These are phyloP conservation scores for Nezara viridula DNA, from an alignment of 2,888 invertebrate species.

Conservation along the genomic window DNA sequence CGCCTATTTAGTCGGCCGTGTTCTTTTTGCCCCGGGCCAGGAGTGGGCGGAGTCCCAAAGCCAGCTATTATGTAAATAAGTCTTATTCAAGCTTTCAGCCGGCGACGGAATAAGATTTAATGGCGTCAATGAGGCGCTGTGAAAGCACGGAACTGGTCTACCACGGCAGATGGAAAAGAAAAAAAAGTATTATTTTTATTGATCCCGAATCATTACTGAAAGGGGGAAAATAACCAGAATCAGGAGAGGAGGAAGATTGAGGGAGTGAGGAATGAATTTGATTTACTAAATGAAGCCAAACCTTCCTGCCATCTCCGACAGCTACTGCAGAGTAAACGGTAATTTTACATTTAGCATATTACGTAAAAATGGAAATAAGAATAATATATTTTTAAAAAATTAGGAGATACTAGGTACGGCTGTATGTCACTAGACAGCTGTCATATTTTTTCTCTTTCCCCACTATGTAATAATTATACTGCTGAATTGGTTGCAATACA, in stretches of 20 bases:
- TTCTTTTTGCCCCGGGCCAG: slow-evolving; percentile 1
- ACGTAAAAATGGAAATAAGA: too few species aligned
- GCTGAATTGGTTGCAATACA: too few species aligned
- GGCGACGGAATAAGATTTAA: slow-evolving; percentile 40
- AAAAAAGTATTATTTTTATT: neutral
- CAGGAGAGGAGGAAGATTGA: neutral
- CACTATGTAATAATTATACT: too few species aligned
- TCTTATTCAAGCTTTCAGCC: slow-evolving; percentile 1
- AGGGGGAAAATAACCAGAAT: neutral
- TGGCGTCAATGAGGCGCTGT: slow-evolving; percentile 1
- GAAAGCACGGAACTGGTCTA: neutral
- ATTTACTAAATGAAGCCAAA: neutral
- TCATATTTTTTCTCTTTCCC: too few species aligned
- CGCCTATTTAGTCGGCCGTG: neutral
- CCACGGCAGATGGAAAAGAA: neutral
- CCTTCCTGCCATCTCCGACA: neutral
- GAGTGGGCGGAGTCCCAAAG: slow-evolving; percentile 31
- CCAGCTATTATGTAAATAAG: slow-evolving; percentile 38
- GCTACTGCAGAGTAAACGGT: neutral
- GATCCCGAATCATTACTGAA: neutral
- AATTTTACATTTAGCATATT: neutral
- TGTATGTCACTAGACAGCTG: too few species aligned
- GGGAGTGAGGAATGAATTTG: neutral
- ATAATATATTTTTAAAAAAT: too few species aligned
- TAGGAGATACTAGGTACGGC: too few species aligned